Base-by-base conservation (phyloP, 2,888 invertebrate species). In the Argyresthia goedartella region DNA sequence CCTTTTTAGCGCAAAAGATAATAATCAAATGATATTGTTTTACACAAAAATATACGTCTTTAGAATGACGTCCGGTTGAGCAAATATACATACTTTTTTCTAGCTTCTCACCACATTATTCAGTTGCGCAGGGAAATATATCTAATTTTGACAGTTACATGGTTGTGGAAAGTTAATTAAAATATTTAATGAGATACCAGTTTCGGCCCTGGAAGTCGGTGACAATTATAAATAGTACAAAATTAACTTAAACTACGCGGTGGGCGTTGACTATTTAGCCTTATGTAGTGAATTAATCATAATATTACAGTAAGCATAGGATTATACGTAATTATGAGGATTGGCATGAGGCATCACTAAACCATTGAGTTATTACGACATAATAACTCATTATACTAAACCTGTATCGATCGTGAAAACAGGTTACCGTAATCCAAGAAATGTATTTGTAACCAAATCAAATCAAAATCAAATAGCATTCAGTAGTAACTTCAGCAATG, bases 151-250 rank as follows among this genome's bases (percentile, higher is more conserved):
- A 76, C 71, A 67, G 65, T 55, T 62, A 77, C 74, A 75, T 70
- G 70, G 61, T 60, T 69, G 67, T 69, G 67, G 73, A 78, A 79
- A 76, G 76, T 75, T 79, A 80, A 82, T 84, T 84, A 84, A 81
- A 84, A 81, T 84, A 84, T 74, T 78, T 80, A 82, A 84, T 82
- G 80, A 79, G 76, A 69, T 68, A 67, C 67, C 64, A 66, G 68
- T 68, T 73, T 67, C 63, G 72, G 73, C 71, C 67, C 73, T 71
- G 68, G 71, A 66, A 68, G 67, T 69, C 69, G 77, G 72, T 76
- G 84, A 84, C 85, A 78, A 62, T 66, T 68, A 84, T 76, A 79
- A 82, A 85, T 84, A 75, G 73, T 73, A 77, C 76, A 72, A 77
- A 77, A 81, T 81, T 80, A 79, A 75, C 69, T 25, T 63, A 67